A percentile compares a stretch with the other conserved stretches of the same genome.
phyloP scores from a whole-genome alignment of 2,888 invertebrate genomes.

The Vesta saturnalis region DNA sequence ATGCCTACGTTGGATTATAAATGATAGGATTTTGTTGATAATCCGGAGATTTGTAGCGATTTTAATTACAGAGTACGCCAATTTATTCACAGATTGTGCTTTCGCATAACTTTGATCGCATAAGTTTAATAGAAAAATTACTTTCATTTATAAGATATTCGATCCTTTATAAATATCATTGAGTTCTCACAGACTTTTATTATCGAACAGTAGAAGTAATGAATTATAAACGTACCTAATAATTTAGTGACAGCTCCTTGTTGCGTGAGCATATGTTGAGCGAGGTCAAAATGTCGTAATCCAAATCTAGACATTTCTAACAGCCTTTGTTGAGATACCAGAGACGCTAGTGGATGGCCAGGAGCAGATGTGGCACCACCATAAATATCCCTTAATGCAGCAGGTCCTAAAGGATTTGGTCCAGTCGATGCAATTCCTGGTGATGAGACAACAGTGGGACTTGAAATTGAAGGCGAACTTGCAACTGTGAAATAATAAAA shows the following conservation, averaged over 20 bases:
- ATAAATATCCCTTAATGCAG: constrained; percentile 61
- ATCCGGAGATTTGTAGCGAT: constrained; percentile 60
- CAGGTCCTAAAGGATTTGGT: constrained; percentile 56
- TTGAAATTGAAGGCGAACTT: constrained; percentile 67
- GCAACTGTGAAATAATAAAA: constrained; percentile 64
- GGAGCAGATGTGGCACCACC: constrained; percentile 59
- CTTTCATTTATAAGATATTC: too few species aligned
- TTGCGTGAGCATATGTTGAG: constrained; percentile 90
- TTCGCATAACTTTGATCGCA: constrained; percentile 7
- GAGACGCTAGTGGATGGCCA: constrained; percentile 74
- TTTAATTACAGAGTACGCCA: constrained; percentile 44
- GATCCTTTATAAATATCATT: too few species aligned
- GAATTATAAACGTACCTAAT: constrained; percentile 82
- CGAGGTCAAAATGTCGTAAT: constrained; percentile 88
- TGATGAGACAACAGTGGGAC: constrained; percentile 60
- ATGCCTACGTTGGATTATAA: constrained; percentile 57
- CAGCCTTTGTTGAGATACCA: constrained; percentile 81
- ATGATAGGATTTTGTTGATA: constrained; percentile 58
- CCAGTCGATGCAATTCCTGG: constrained; percentile 53
- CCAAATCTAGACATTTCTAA: constrained; percentile 84
- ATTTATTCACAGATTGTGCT: constrained; percentile 27
- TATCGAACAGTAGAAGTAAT: constrained; percentile 1
- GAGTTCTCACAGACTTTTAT: too few species aligned
- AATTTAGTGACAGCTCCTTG: constrained; percentile 92
- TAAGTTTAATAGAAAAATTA: neutral